These are phyloP conservation scores for Eulacestoma nigropectus DNA, from an alignment of 2,113 vertebrate genomes.

Conservation along the genomic window DNA sequence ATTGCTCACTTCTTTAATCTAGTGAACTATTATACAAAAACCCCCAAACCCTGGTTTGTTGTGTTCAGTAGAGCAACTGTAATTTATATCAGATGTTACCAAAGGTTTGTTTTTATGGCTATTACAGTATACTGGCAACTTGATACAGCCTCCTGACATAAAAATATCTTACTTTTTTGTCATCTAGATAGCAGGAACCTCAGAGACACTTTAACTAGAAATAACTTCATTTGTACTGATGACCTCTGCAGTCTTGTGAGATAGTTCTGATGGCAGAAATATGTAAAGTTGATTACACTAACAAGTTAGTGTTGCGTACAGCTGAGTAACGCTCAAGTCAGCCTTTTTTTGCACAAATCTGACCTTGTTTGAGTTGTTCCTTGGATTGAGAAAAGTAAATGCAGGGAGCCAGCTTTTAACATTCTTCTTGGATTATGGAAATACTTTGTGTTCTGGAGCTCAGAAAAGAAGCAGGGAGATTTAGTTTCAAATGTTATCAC, in stretches of 20 bases:
- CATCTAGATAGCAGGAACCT: background rate
- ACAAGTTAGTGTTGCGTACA: background rate
- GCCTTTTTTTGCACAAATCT: background rate
- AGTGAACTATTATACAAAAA: background rate
- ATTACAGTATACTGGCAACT: background rate
- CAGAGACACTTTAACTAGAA: background rate
- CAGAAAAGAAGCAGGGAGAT: background rate
- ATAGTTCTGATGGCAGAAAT: background rate
- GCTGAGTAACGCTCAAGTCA: background rate
- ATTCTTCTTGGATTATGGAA: background rate
- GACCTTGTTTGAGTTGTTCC: background rate
- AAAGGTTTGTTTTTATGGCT: background rate
- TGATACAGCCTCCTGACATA: background rate
- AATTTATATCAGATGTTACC: background rate
- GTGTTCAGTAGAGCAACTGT: background rate
- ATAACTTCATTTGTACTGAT: background rate
- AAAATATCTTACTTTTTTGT: background rate
- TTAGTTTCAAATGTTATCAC: background rate
- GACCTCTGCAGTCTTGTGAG: background rate
- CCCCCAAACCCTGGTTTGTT: background rate
- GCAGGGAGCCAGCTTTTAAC: background rate
- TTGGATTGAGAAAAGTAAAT: background rate
- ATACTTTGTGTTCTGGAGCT: background rate
- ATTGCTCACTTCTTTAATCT: background rate
- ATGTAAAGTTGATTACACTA: background rate